Conservation (phyloP, 2,113 vertebrate species). For the Brachypodius melanocephalos region DNA sequence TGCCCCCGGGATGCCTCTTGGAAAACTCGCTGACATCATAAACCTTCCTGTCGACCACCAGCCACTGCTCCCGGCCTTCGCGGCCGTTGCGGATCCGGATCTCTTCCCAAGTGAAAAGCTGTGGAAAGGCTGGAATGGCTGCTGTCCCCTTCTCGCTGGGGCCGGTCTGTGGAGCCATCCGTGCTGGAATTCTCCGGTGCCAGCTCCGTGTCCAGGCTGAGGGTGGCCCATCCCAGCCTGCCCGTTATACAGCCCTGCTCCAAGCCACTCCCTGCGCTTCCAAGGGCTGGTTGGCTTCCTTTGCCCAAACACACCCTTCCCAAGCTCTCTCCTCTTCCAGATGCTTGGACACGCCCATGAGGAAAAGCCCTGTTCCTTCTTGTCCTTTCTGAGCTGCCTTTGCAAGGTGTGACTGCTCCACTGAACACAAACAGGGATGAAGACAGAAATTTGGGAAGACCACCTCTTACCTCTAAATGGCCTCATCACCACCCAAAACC, state of each 20-base stretch:
- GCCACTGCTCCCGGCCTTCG: constrained; percentile 56
- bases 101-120: constrained; percentile 60
- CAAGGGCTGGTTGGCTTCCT: neutral
- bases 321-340: neutral
- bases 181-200: rapidly evolving
- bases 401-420: neutral
- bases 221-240: neutral
- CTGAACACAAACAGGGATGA: neutral
- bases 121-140: neutral
- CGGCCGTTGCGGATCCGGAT: neutral
- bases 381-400: neutral
- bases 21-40: constrained; percentile 72
- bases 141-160: neutral
- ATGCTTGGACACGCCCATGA: neutral
- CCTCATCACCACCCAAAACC: neutral
- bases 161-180: constrained; percentile 48
- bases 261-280: neutral
- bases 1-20: constrained; percentile 72
- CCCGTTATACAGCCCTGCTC: neutral
- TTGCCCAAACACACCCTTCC: neutral
- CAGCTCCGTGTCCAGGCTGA: neutral
- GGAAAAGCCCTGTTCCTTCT: neutral
- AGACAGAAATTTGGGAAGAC: neutral
- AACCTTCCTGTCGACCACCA: constrained; percentile 78
- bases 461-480: rapidly evolving